Evolutionary conservation across 2,797 vertebrate species (phyloP), one percentile per base, ranked within the genome.

Genomic region (Schizopygopsis malacanthus): DNA sequence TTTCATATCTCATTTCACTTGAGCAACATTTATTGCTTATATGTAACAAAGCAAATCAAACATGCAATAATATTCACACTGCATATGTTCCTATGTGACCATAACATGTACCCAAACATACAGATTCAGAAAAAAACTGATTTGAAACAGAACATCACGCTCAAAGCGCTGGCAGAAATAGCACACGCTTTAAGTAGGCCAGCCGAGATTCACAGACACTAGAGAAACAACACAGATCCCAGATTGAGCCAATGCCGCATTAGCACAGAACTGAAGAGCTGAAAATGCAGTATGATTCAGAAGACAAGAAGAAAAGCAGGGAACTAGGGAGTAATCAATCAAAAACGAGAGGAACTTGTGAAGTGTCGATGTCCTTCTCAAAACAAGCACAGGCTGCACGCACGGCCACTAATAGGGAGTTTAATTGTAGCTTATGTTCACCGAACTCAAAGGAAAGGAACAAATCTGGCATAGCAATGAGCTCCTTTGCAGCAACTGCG

Each of bases 171-270:
- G 77, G 37, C 84, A 87, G 43, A 87, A 84, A 86, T 77, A 86
- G 82, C 73, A 25, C 82, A 52, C 3, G 3, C 33, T 90, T 65
- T 89, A 95, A 93, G 91, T 94, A 93, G 94, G 93, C 52, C 92
- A 88, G 90, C 91, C 91, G 88, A 92, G 84, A 89, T 65, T 65
- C 86, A 88, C 65, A 89, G 73, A 86, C 84, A 80, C 78, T 82
- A 89, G 87, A 88, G 87, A 89, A 47, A 56, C 76, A 78, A 78
- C 61, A 28, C 67, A 2, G 43, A 12, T 41, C 79, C n/a, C 77
- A 85, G 67, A 85, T n/a, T 79, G n/a, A 59, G 63, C 61, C 70
- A 84, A 75, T 83, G 86, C 28, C 65, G 67, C 50, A 56, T 61
- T 18, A 72, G 70, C 56, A 63, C 54, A 65, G 78, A n/a, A 63